Percentiles rank a stretch among this genome's conserved stretches.
phyloP scores from a whole-genome alignment of 2,797 vertebrate species.

The Atherinosoma microstoma region DNA sequence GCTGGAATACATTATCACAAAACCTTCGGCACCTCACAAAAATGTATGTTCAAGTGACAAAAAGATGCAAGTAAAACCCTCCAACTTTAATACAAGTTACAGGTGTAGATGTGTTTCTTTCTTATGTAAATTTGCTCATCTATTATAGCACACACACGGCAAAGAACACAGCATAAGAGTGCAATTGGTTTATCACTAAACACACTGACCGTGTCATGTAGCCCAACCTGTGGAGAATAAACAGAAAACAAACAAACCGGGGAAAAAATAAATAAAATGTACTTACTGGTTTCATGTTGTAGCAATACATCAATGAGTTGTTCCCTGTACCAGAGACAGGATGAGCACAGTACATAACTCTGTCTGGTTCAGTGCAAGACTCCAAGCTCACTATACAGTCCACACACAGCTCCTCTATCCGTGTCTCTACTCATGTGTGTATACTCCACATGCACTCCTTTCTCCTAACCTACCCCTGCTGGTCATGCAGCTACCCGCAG shows the following conservation, averaged over 20 bases:
- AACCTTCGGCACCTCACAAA: background rate
- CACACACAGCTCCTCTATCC: slow-evolving; percentile 70
- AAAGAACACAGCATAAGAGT: slow-evolving; percentile 16
- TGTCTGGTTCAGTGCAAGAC: slow-evolving; percentile 55
- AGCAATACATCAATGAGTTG: slow-evolving; percentile 94
- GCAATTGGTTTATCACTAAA: slow-evolving; percentile 30
- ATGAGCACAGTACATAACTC: slow-evolving; percentile 94
- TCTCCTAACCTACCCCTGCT: slow-evolving; percentile 79
- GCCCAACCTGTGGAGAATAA: background rate
- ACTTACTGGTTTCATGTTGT: slow-evolving; percentile 95
- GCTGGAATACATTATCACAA: background rate
- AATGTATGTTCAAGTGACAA: background rate
- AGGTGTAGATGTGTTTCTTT: slow-evolving; percentile 1
- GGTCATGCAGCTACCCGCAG: slow-evolving; percentile 89
- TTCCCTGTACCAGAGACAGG: slow-evolving; percentile 89
- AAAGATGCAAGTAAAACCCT: background rate
- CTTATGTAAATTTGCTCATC: slow-evolving; percentile 1
- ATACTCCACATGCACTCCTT: slow-evolving; percentile 66
- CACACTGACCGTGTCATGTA: slow-evolving; percentile 4
- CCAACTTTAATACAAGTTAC: slow-evolving; percentile 32
- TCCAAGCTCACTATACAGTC: slow-evolving; percentile 69
- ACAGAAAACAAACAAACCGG: background rate
- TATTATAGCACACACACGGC: slow-evolving; percentile 20
- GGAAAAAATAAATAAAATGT: slow-evolving; percentile 9
- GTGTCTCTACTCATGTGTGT: slow-evolving; percentile 69